Base-by-base conservation (phyloP, 2,113 vertebrate genomes). In the Penelope pileata region DNA sequence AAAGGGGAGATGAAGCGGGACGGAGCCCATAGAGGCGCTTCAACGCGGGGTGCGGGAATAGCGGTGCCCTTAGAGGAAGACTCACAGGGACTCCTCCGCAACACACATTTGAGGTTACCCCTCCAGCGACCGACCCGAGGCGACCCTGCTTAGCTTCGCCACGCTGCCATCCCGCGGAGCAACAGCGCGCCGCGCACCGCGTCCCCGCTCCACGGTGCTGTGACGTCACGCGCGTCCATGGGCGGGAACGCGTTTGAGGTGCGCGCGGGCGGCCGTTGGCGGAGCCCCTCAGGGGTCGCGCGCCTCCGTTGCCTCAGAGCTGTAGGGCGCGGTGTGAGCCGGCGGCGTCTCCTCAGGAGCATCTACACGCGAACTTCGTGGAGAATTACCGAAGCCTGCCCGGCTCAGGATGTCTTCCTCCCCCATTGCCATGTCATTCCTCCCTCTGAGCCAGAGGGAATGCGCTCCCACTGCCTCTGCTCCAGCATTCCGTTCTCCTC, bases 331-430 rank as follows among this genome's bases (percentile, higher is more conserved):
- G 67, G 32, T 18, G n/a, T 9, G 48, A 50, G 51, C 27, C 27
- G 15, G 15, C 51, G 29, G 27, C 8, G 5, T 21, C 32, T 26
- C 74, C 62, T 43, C 45, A 23, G 51, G 29, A n/a, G 27, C 2
- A 10, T 2, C 56, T 24, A 24, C 56, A 11, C 22, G 7, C 9
- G 6, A 6, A 2, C 15, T 26, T 30, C 6, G 22, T 3, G 8
- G 7, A 6, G 3, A 2, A 26, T 26, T 12, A 12, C 24, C 18
- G 3, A 8, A n/a, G 45, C 4, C 45, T 2, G 1, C 34, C 22
- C 27, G 10, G 50, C 45, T 3, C 1, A 2, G 7, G 58, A 0
- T 7, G 10, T n/a, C n/a, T n/a, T n/a, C n/a, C n/a, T n/a, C n/a
- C n/a, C n/a, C n/a, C n/a, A n/a, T n/a, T n/a, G n/a, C n/a, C n/a